Base-by-base conservation (phyloP, 2,888 invertebrate genomes). In the Prosapia bicincta region DNA sequence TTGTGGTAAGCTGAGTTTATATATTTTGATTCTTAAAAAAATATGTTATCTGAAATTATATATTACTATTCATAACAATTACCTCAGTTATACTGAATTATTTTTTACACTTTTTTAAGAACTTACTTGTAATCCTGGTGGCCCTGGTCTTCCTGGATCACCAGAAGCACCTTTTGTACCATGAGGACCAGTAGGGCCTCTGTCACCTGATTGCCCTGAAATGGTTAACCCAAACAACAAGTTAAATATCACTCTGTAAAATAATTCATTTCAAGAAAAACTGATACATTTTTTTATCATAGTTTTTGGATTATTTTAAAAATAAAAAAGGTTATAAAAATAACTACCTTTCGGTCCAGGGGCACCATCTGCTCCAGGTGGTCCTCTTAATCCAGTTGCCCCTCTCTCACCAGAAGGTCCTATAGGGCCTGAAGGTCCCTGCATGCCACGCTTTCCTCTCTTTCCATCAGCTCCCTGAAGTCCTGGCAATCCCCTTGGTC, bases 401-500 rank as follows among this genome's bases (percentile, higher is more conserved):
- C 93, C 93, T 77, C 93, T 87, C 83, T 93, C 93, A 28, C 93
- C 93, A 69, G 90, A 87, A 69, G 89, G 88, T 1, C 93, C 93
- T 6, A 89, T 85, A 84, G 92, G 84, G 26, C 93, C 93, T 9
- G 89, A 85, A 13, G 90, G 86, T 26, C 94, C 94, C 13, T 91
- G 88, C 78, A 92, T 87, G 28, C 94, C 94, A 24, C 93, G 86
- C 83, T 93, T 94, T 0, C 95, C 95, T 76, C 94, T 88, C 86
- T 94, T 95, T 3, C 93, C 95, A 83, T 94, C 93, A 0, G 91
- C 88, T 0, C 95, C 95, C 5, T 89, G 84, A 3, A 88, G 86
- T 0, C 95, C 95, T 0, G 93, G 93, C 10, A 92, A 82, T 25
- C 95, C 95, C 79, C 94, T 87, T 1, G 92, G 92, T 0, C 95